Evolutionary conservation across 1,140 invertebrate genomes (phyloP).

Genomic region (Heliconius eleuchia): DNA sequence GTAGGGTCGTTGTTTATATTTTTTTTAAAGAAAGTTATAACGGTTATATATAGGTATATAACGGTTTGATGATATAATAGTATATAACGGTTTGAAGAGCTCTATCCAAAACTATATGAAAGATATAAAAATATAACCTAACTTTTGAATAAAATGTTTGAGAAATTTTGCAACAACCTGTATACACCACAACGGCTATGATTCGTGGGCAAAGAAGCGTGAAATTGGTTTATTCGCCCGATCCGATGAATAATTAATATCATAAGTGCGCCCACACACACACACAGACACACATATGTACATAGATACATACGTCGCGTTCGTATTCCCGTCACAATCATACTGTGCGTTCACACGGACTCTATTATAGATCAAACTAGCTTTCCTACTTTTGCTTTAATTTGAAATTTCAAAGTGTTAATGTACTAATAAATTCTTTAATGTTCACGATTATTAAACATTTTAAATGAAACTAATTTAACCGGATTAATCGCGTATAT

Average conservation of each 20-base stretch:
- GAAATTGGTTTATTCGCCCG: constrained; percentile 78
- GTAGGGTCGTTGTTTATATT: too few relatives aligned
- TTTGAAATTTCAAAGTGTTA: neutral
- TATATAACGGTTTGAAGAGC: too few relatives aligned
- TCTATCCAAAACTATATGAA: too few relatives aligned
- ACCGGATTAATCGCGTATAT: too few relatives aligned
- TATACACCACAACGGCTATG: constrained; percentile 58
- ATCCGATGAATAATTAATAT: constrained; percentile 80
- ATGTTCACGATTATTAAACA: too few relatives aligned
- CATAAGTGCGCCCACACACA: constrained; percentile 35
- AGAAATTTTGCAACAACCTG: constrained; percentile 32
- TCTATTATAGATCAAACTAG: neutral
- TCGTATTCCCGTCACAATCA: neutral
- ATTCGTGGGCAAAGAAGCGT: constrained; percentile 76
- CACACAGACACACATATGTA: constrained; percentile 11
- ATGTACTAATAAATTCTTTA: too few relatives aligned
- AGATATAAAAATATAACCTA: too few relatives aligned
- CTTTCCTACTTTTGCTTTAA: neutral
- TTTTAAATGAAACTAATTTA: too few relatives aligned
- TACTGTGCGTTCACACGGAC: constrained; percentile 2
- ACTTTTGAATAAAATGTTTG: neutral
- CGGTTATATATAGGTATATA: too few relatives aligned
- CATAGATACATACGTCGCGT: neutral
- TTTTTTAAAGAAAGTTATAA: too few relatives aligned
- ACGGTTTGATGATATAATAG: too few relatives aligned